A percentile compares a stretch with the other conserved stretches of the same genome.
phyloP scores from a whole-genome alignment of 2,888 invertebrate species.

The Oscheius sp. region DNA sequence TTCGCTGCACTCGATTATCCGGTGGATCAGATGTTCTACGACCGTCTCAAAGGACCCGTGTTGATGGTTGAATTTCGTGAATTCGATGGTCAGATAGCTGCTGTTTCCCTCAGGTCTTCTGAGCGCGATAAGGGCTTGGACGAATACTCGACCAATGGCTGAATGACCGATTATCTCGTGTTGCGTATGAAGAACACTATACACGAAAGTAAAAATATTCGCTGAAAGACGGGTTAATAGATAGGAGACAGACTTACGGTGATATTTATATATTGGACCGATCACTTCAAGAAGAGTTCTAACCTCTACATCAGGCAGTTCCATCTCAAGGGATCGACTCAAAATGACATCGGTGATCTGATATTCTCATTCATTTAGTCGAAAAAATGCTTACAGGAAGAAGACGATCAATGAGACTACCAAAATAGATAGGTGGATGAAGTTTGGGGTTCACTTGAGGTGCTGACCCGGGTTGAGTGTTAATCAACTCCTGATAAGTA shows the following conservation, averaged over 20 bases:
- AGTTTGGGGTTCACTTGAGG: conserved; percentile 22
- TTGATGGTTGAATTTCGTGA: conserved; percentile 45
- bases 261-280: conserved; percentile 59
- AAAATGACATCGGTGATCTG: conserved; percentile 56
- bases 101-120: conserved; percentile 8
- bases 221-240: conserved; percentile 40
- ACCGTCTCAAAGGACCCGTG: conserved; percentile 32
- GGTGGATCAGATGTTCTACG: conserved; percentile 49
- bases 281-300: conserved; percentile 44
- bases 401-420: conserved; percentile 47
- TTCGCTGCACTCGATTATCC: conserved; percentile 55
- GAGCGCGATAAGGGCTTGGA: background rate
- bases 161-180: conserved; percentile 38
- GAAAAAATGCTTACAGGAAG: conserved; percentile 37
- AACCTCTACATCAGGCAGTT: conserved; percentile 34
- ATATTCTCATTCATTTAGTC: conserved; percentile 1
- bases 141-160: conserved; percentile 40
- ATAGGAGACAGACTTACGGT: conserved; percentile 56
- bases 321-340: conserved; percentile 51
- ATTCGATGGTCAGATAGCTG: conserved; percentile 43
- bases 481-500: conserved; percentile 35
- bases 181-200: conserved; percentile 44
- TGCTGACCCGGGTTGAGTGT: background rate
- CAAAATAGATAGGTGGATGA: conserved; percentile 45
- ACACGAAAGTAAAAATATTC: conserved; percentile 49